Evolutionary conservation across 1,140 invertebrate genomes (phyloP), one percentile per base, ranked within the genome.

Genomic region (Cydia fagiglandana): DNA sequence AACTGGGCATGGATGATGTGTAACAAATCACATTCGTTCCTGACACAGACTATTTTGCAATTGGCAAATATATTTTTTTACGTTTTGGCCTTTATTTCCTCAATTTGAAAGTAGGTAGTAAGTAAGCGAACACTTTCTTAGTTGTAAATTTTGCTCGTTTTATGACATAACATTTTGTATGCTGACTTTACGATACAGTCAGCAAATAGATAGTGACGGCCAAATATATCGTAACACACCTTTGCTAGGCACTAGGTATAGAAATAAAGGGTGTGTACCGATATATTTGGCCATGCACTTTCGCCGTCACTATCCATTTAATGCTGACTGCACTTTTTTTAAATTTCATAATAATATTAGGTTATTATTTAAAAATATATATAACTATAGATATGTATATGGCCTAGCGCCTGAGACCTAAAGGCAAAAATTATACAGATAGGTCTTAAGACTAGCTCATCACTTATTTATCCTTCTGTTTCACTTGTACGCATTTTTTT

Each of bases 1-100:
- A 68, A 17, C 24, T 68, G 34, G 17, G 13, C 34, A 45, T 38
- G 30, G 64, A 66, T 38, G 66, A 70, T 70, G 66, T 70, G 28
- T 70, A 70, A 70, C 66, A 38, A 70, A 70, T 70, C 30, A 41
- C 66, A 70, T 70, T 70, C n/a, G 66, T 38, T 70, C 34, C 34
- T 24, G 34, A 0, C 9, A 53, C 45, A 61, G 7, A 61, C 20
- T 56, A 6, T 1, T 56, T 56, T 56, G 9, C n/a, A 17, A 56
- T 17, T n/a, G 53, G 0, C 15, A 17, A 17, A 56, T 5, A 64
- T 34, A 4, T 30, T 66, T 66, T 66, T 30, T 66, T 64, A 28
- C 12, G 7, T n/a, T 64, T 64, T 64, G 15, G 0, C 13, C 24
- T 24, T 24, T 64, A 7, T 3, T 12, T 15, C 28, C 0, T 38